These are phyloP conservation scores for Cyprinodon variegatus DNA, from an alignment of 2,113 vertebrate species.

Conservation along the genomic window DNA sequence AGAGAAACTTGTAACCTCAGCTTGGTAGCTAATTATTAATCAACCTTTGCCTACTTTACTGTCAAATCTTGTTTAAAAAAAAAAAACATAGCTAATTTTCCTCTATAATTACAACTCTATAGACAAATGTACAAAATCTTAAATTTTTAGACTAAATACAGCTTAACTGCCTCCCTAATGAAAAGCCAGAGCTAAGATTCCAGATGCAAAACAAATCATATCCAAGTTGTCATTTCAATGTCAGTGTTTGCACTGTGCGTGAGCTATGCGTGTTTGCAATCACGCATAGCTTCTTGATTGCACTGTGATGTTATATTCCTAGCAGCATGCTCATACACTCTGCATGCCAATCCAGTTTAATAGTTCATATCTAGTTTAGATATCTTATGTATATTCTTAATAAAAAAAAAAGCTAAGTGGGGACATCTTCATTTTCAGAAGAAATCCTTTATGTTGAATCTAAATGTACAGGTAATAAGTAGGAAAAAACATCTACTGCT, in stretches of 20 bases:
- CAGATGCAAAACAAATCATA: not conserved
- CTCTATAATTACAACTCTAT: not conserved
- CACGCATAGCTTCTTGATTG: not conserved
- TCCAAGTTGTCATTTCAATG: not conserved
- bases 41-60: too few species aligned
- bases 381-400: not conserved
- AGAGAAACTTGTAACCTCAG: too few species aligned
- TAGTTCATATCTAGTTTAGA: not conserved
- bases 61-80: not conserved
- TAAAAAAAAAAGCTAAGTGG: not conserved
- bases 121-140: not conserved
- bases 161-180: not conserved
- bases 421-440: not conserved
- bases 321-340: not conserved
- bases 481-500: constrained; percentile 3
- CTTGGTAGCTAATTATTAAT: too few species aligned
- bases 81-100: not conserved
- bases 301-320: not conserved
- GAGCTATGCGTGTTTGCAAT: not conserved
- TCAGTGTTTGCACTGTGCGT: not conserved
- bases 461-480: not conserved
- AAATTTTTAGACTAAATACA: not conserved
- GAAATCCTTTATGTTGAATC: not conserved
- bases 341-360: not conserved
- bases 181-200: not conserved